Conservation (phyloP, 2,113 vertebrate species). For the Apodemus speciosus region DNA sequence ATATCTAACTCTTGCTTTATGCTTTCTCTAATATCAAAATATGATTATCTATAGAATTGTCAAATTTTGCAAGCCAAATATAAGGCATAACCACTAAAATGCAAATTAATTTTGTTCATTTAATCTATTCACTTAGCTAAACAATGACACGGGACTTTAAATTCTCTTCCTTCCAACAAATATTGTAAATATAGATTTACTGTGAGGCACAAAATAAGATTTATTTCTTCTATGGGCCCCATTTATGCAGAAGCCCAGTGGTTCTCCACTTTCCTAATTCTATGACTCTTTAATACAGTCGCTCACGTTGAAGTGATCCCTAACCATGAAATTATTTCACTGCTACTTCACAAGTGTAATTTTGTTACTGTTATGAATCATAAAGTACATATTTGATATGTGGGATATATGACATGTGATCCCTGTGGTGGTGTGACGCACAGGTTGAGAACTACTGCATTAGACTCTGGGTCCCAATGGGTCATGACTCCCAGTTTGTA, state of each 20-base stretch:
- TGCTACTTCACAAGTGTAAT: neutral
- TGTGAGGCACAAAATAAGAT: neutral
- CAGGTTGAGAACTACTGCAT: neutral
- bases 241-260: neutral
- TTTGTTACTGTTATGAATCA: neutral
- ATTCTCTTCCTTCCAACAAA: neutral
- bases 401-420: neutral
- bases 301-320: neutral
- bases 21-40: constrained; percentile 1
- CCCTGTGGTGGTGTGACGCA: neutral
- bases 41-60: neutral
- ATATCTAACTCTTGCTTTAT: neutral
- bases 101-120: neutral
- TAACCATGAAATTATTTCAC: neutral
- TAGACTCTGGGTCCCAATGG: neutral
- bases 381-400: neutral
- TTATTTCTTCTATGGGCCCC: neutral
- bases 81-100: neutral
- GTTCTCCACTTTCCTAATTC: neutral
- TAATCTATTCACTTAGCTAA: constrained; percentile 9
- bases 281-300: neutral
- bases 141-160: neutral
- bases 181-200: neutral
- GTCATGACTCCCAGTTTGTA: neutral
- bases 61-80: constrained; percentile 6